phyloP scores from a whole-genome alignment of 2,797 vertebrate genomes.

The Brotula barbata region DNA sequence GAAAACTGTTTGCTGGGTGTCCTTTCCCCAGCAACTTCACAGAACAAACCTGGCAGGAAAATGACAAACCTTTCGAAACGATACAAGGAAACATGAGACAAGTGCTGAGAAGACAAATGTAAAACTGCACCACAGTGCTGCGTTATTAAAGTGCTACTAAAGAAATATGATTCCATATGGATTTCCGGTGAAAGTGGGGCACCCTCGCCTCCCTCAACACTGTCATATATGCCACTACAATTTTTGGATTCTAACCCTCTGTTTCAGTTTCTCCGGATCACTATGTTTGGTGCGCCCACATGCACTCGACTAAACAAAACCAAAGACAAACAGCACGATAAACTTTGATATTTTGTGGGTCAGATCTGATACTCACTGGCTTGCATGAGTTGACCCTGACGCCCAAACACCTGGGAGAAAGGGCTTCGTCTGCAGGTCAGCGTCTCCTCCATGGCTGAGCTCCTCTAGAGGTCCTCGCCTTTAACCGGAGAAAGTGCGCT shows the following conservation, averaged over 20 bases:
- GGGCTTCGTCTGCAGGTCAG: slow-evolving; percentile 77
- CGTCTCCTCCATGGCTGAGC: slow-evolving; percentile 72
- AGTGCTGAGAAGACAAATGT: slow-evolving; percentile 11
- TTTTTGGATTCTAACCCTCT: background rate
- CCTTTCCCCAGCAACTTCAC: too few species aligned
- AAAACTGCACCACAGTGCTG: background rate
- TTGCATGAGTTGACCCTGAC: slow-evolving; percentile 84
- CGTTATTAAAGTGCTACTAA: background rate
- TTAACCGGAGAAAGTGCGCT: slow-evolving; percentile 33
- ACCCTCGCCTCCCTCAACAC: slow-evolving; percentile 7
- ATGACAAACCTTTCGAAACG: too few species aligned
- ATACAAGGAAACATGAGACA: background rate
- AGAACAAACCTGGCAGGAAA: background rate
- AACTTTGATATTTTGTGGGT: slow-evolving; percentile 11
- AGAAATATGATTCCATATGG: background rate
- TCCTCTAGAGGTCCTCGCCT: slow-evolving; percentile 44
- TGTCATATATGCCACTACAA: slow-evolving; percentile 3
- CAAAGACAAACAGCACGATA: too few species aligned
- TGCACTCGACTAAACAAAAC: too few species aligned
- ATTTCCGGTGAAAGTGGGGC: slow-evolving; percentile 27
- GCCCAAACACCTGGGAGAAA: slow-evolving; percentile 84
- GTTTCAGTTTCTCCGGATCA: too few species aligned
- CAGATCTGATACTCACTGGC: slow-evolving; percentile 80
- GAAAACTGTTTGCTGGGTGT: too few species aligned
- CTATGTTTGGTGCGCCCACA: too few species aligned